phyloP scores from a whole-genome alignment of 2,797 vertebrate species.

The Heterohyrax brucei region DNA sequence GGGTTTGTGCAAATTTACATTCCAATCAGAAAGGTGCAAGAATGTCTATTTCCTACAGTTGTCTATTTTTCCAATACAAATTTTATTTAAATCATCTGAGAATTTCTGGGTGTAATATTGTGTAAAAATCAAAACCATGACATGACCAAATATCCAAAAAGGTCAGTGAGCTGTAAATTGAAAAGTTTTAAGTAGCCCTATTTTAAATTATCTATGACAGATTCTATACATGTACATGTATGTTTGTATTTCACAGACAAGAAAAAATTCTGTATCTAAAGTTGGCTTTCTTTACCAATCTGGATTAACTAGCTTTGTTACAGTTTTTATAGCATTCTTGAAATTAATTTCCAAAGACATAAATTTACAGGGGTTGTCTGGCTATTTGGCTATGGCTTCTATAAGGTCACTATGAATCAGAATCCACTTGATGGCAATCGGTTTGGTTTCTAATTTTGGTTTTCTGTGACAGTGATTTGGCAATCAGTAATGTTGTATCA shows the following conservation, averaged over 20 bases:
- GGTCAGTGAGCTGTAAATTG: not conserved
- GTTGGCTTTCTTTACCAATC: not conserved
- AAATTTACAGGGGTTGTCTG: not conserved
- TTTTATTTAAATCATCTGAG: slow-evolving; percentile 27
- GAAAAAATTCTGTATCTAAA: not conserved
- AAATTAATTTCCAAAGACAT: slow-evolving; percentile 56
- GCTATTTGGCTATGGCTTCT: not conserved
- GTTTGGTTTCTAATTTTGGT: no score
- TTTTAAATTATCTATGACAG: slow-evolving; percentile 35
- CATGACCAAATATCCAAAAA: not conserved
- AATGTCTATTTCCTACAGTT: not conserved
- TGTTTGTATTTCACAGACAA: not conserved
- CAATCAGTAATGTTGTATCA: slow-evolving; percentile 18
- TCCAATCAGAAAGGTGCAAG: not conserved
- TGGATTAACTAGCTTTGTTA: not conserved
- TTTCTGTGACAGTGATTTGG: not conserved
- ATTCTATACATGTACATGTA: not conserved
- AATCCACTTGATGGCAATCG: no score
- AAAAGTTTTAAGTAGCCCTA: not conserved
- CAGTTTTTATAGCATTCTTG: slow-evolving; percentile 11
- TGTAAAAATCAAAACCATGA: slow-evolving; percentile 23
- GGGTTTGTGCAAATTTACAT: not conserved
- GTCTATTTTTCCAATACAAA: not conserved
- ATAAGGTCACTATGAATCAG: not conserved
- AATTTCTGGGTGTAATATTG: slow-evolving; percentile 17